These are phyloP conservation scores for Clarias gariepinus DNA, from an alignment of 2,113 vertebrate genomes.

Conservation along the genomic window DNA sequence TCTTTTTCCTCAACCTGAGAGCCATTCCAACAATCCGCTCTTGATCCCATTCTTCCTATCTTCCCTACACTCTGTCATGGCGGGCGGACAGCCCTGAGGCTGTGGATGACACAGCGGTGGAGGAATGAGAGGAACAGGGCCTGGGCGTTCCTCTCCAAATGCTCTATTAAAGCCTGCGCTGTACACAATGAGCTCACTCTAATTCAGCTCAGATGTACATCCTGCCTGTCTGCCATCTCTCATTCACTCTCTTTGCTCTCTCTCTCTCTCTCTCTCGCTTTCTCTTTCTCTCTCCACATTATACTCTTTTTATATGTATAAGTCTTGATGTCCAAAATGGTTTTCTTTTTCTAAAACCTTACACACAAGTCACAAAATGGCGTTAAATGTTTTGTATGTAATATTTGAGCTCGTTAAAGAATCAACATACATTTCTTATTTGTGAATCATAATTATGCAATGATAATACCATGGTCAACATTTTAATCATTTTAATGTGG, in stretches of 20 bases:
- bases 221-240: conserved; percentile 56
- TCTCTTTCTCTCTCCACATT: conserved; percentile 23
- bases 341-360: not conserved
- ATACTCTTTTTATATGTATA: conserved; percentile 41
- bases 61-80: conserved; percentile 48
- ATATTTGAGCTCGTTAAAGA: not conserved
- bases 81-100: conserved; percentile 65
- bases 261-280: conserved; percentile 20
- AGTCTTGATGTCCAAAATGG: not conserved
- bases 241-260: conserved; percentile 23
- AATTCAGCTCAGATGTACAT: conserved; percentile 85
- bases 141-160: conserved; percentile 81
- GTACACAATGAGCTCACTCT: conserved; percentile 85
- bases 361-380: not conserved
- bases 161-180: conserved; percentile 79
- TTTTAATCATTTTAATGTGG: not conserved
- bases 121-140: conserved; percentile 82
- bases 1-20: conserved; percentile 50
- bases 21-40: conserved; percentile 42
- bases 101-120: conserved; percentile 77
- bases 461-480: not conserved
- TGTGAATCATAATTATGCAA: not conserved
- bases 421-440: not conserved
- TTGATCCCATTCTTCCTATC: conserved; percentile 60
- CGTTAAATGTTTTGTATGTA: not conserved